phyloP scores from a whole-genome alignment of 2,113 vertebrate species.

The Daubentonia madagascariensis region DNA sequence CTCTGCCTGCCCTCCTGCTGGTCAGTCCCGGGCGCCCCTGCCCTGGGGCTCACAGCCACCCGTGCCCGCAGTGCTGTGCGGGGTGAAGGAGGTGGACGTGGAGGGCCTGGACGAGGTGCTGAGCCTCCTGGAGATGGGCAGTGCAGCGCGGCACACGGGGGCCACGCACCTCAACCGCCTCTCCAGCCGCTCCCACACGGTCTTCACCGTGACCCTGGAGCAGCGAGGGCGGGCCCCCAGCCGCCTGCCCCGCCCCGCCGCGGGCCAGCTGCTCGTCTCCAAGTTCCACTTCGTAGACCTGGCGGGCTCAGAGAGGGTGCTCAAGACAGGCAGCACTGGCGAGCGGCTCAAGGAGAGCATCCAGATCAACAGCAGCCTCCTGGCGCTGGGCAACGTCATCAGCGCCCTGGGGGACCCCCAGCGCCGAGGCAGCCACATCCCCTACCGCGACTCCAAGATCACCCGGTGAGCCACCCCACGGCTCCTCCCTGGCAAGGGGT shows the following conservation, averaged over 20 bases:
- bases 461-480: constrained; percentile 86
- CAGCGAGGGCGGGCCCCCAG: constrained; percentile 88
- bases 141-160: constrained; percentile 94
- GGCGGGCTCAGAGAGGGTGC: constrained; percentile 94
- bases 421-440: constrained; percentile 93
- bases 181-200: constrained; percentile 96
- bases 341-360: constrained; percentile 97
- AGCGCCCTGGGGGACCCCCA: constrained; percentile 95
- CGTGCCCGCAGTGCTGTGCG: constrained; percentile 89
- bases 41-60: neutral
- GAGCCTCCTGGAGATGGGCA: constrained; percentile 96
- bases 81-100: constrained; percentile 95
- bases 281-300: constrained; percentile 99
- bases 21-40: accelerated
- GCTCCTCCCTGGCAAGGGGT: neutral
- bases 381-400: constrained; percentile 96
- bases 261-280: constrained; percentile 90
- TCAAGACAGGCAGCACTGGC: constrained; percentile 93
- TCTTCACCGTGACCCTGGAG: constrained; percentile 95
- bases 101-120: constrained; percentile 96
- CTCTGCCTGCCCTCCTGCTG: neutral
- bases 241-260: constrained; percentile 74
- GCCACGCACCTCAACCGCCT: constrained; percentile 93
- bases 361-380: constrained; percentile 96
- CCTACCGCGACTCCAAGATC: constrained; percentile 98